Conservation (phyloP, 2,888 invertebrate species). For the Caenorhabditis sp. region DNA sequence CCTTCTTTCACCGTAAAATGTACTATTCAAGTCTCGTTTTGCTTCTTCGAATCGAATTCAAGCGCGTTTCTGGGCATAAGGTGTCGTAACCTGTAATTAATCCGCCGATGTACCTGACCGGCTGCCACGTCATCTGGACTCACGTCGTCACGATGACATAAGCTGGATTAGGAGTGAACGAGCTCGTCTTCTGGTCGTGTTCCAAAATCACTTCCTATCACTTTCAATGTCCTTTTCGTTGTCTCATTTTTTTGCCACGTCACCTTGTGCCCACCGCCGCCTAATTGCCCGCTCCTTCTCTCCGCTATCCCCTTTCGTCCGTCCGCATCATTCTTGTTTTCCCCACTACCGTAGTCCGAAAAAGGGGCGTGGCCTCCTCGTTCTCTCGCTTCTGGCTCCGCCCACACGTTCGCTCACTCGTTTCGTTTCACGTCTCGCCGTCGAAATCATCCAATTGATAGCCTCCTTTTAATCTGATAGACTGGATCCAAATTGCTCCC, state of each 20-base stretch:
- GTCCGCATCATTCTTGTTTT: slow-evolving; percentile 7
- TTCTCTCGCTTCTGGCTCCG: slow-evolving; percentile 6
- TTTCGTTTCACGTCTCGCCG: slow-evolving; percentile 7
- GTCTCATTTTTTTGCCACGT: not conserved
- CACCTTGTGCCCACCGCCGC: not conserved
- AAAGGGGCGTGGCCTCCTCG: slow-evolving; percentile 26
- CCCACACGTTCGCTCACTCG: not conserved
- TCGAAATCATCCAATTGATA: not conserved
- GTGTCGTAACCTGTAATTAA: slow-evolving; percentile 19
- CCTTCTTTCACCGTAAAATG: slow-evolving; percentile 1
- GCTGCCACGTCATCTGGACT: slow-evolving; percentile 36
- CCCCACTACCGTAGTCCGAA: slow-evolving; percentile 23
- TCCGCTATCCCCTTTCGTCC: slow-evolving; percentile 16
- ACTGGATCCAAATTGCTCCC: not conserved
- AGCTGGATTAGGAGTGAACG: slow-evolving; percentile 29
- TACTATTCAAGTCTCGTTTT: slow-evolving; percentile 17
- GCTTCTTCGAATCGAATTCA: not conserved
- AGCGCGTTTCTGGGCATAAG: slow-evolving; percentile 19
- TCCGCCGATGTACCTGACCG: slow-evolving; percentile 22
- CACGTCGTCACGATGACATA: slow-evolving; percentile 7
- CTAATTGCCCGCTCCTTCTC: slow-evolving; percentile 12
- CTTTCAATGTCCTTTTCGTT: not conserved
- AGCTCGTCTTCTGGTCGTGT: too few relatives aligned
- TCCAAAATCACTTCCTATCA: not conserved
- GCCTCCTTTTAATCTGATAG: slow-evolving; percentile 14